Conservation (phyloP, 2,888 invertebrate genomes). For the Metellina segmentata region DNA sequence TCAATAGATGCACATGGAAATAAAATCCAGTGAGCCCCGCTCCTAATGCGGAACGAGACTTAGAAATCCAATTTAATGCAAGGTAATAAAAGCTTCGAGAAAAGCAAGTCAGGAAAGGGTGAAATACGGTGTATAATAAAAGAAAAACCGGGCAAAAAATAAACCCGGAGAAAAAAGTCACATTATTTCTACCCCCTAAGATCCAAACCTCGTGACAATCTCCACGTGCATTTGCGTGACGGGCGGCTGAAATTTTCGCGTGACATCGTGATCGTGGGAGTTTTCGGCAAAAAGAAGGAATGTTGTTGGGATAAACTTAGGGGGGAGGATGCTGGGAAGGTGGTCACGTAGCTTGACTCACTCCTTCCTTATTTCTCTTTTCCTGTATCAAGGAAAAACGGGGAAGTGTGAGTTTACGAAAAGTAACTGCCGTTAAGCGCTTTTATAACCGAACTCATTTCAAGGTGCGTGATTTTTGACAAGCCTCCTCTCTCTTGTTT, state of each 20-base stretch:
- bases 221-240: constrained; percentile 64
- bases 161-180: constrained; percentile 36
- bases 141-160: constrained; percentile 5
- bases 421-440: constrained; percentile 58
- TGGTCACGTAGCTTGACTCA: constrained; percentile 49
- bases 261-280: constrained; percentile 51
- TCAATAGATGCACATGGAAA: background rate
- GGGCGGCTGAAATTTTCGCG: constrained; percentile 35
- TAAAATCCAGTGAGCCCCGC: background rate
- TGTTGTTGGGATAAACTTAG: constrained; percentile 60
- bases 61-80: constrained; percentile 61
- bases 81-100: constrained; percentile 53
- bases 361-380: constrained; percentile 9
- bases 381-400: constrained; percentile 12
- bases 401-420: constrained; percentile 51
- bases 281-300: constrained; percentile 45
- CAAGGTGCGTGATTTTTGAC: constrained; percentile 63
- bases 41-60: constrained; percentile 29
- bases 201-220: constrained; percentile 51
- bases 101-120: background rate
- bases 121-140: constrained; percentile 24
- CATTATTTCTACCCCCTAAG: constrained; percentile 41
- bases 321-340: background rate
- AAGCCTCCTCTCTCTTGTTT: constrained; percentile 16
- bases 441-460: constrained; percentile 63